Base-by-base conservation (phyloP, 2,888 invertebrate species). In the Ametastegia equiseti region DNA sequence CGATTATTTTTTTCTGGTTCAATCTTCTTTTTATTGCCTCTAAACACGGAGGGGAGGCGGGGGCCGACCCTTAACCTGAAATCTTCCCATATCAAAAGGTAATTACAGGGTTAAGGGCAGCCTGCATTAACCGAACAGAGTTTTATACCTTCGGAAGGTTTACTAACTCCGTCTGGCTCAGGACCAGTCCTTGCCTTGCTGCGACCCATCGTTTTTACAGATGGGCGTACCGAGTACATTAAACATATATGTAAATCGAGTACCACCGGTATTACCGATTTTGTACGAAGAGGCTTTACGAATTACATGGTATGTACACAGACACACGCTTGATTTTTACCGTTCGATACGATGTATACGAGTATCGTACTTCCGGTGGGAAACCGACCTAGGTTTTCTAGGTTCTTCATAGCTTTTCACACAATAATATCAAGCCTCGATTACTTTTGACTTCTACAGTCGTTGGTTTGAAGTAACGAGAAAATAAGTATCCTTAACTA, bases 61-160 rank as follows among this genome's bases (percentile, higher is more conserved):
- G 82, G 83, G 82, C 83, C 85, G 86, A 85, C 83, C 85, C 85
- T 84, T 86, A 84, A 87, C 87, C 88, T 84, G 85, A 85, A 85
- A 85, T 87, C 86, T 83, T 81, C 60, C 80, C 83, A 85, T 85
- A 85, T 84, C 83, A 87, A 85, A 86, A 84, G 81, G 84, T 88
- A 88, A 88, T 88, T 86, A 85, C 82, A 81, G 85, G 88, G 83
- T 84, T 77, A 83, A 69, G n/a, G 81, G 77, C 23, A 39, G 69
- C 81, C 73, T 77, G 57, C 42, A 77, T 33, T 45, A 27, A 63
- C 63, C 78, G 50, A 80, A 77, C 77, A 79, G 82, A n/a, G 83
- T 83, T 83, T 83, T 87, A 86, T 83, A 80, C 82, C 78, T 83
- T 75, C 75, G 80, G 33, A 78, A 45, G 80, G 23, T 75, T 75